phyloP scores from a whole-genome alignment of 2,888 invertebrate genomes.

The Eupithecia dodoneata region DNA sequence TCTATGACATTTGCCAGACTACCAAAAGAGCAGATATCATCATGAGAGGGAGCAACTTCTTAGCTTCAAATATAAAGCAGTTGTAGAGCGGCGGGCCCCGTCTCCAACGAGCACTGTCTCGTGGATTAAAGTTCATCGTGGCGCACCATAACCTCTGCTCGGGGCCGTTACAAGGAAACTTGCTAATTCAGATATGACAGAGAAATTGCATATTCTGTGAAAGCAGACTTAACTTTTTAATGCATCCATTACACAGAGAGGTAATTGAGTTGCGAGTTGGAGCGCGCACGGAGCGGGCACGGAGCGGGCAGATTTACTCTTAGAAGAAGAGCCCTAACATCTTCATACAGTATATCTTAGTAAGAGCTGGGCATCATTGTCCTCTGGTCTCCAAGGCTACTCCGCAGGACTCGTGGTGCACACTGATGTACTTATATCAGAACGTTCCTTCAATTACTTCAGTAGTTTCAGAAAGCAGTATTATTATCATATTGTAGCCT shows the following conservation, averaged over 20 bases:
- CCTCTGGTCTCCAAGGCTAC: too few relatives aligned
- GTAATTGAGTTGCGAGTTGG: neutral
- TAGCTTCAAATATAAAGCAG: neutral
- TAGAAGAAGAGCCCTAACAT: too few relatives aligned
- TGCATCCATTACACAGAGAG: slow-evolving; percentile 1
- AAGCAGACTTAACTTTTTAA: slow-evolving; percentile 5
- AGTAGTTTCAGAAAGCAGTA: too few relatives aligned
- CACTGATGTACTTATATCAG: too few relatives aligned
- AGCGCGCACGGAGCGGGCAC: neutral
- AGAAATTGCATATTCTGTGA: neutral
- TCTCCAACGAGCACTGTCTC: neutral
- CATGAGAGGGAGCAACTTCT: neutral
- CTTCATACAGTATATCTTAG: too few relatives aligned
- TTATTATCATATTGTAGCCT: too few relatives aligned
- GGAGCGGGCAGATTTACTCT: too few relatives aligned
- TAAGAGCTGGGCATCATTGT: too few relatives aligned
- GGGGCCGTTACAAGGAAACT: neutral
- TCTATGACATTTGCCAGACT: neutral
- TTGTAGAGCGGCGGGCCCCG: neutral
- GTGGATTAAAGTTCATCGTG: neutral
- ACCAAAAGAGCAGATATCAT: neutral
- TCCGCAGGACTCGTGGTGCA: too few relatives aligned
- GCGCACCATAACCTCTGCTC: neutral
- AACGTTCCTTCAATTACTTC: too few relatives aligned
- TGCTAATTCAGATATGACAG: slow-evolving; percentile 1